Evolutionary conservation across 2,113 vertebrate genomes (phyloP), one percentile per base, ranked within the genome.

Genomic region (Uria aalge): DNA sequence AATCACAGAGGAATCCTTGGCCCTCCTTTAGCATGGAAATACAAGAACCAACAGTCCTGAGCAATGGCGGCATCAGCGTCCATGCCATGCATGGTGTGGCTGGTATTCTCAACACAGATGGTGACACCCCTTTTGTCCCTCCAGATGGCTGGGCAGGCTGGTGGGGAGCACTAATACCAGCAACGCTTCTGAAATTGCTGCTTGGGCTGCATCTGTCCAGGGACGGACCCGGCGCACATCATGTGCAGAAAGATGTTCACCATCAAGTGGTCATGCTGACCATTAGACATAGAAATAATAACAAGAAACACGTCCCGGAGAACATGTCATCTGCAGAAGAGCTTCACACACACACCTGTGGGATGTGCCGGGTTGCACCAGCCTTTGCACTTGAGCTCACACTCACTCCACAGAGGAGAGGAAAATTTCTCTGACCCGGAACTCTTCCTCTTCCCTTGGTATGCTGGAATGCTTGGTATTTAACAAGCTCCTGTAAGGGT

Each of bases 51-150:
- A 38, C 26, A 29, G 15, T 11, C 2, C 29, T 1, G 1, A 47
- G 77, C 47, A 17, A 9, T 0, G 48, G 22, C 34, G 77, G 45
- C 16, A 41, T 11, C 29, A 1, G 19, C 5, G 34, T 12, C 85
- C 12, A 1, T 4, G 40, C 23, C 34, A 18, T 1, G 22, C 6
- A 9, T 4, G 41, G 30, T 3, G 21, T 14, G 27, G 10, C 24
- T n/a, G 45, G 48, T 21, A 19, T 8, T 30, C 10, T 12, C 59
- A 23, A 1, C 1, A 0, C 1, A 20, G 34, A 3, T 3, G 19
- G 3, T 11, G 63, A 22, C 53, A 23, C 7, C 23, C 10, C 3
- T 11, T 11, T 3, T 26, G 40, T 15, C 36, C 62, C 50, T 13
- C 27, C 26, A 30, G 45, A 9, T 3, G 32, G 15, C 40, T 14